Conservation (phyloP, 2,797 vertebrate genomes). For the Astyanax mexicanus region DNA sequence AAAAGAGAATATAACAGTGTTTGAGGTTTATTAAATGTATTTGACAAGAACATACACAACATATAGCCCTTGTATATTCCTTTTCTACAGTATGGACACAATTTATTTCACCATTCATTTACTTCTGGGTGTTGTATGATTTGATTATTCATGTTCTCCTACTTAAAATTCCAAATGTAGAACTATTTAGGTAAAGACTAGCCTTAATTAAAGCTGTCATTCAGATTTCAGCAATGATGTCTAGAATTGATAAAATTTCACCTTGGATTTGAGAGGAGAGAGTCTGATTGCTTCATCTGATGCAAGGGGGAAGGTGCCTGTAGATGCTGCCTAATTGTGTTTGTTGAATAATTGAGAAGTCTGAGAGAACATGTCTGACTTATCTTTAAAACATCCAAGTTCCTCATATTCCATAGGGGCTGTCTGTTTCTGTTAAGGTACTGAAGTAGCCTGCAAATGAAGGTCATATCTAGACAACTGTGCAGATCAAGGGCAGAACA, state of each 20-base stretch:
- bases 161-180: neutral
- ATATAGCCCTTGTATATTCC: too few species aligned
- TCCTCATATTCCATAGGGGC: neutral
- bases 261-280: too few species aligned
- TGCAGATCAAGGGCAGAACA: too few species aligned
- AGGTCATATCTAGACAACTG: too few species aligned
- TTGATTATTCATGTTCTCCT: neutral
- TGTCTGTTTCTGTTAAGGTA: neutral
- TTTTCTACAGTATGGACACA: too few species aligned
- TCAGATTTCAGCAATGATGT: too few species aligned
- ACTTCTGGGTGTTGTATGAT: neutral
- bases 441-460: neutral
- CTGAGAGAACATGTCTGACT: neutral
- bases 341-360: too few species aligned
- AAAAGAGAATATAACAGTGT: too few species aligned
- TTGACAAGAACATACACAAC: too few species aligned
- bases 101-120: neutral
- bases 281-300: too few species aligned
- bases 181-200: neutral
- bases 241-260: too few species aligned
- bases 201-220: neutral
- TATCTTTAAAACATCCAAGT: neutral
- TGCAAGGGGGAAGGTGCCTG: neutral
- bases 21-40: too few species aligned
- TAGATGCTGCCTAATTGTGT: neutral